Conservation (phyloP, 2,888 invertebrate genomes). For the Xestia xanthographa region DNA sequence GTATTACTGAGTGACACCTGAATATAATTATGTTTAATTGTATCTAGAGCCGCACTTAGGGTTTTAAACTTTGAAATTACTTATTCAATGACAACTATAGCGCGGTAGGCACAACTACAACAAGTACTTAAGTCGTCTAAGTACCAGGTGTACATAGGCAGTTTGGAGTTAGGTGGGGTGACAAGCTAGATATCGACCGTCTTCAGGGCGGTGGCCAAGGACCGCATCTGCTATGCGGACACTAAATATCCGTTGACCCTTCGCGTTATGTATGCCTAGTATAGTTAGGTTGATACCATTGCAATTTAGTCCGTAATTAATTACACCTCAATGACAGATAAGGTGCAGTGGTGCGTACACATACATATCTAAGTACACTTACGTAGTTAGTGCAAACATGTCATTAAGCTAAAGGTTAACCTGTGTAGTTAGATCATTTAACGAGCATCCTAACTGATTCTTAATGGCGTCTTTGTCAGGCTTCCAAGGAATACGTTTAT, state of each 20-base stretch:
- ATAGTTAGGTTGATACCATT: constrained; percentile 70
- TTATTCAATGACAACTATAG: constrained; percentile 54
- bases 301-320: constrained; percentile 88
- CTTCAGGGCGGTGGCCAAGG: constrained; percentile 89
- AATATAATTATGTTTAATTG: constrained; percentile 49
- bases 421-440: constrained; percentile 55
- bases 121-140: constrained; percentile 73
- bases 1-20: constrained; percentile 46
- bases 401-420: constrained; percentile 66
- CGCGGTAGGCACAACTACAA: constrained; percentile 47
- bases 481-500: constrained; percentile 36
- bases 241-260: constrained; percentile 90
- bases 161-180: constrained; percentile 87
- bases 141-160: constrained; percentile 88
- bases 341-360: constrained; percentile 80
- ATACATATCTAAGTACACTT: constrained; percentile 54
- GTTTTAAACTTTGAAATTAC: constrained; percentile 46
- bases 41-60: constrained; percentile 30
- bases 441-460: constrained; percentile 59
- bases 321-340: constrained; percentile 89
- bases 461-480: constrained; percentile 54
- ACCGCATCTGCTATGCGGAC: constrained; percentile 89
- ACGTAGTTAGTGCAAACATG: constrained; percentile 58
- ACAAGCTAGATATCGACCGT: constrained; percentile 88
- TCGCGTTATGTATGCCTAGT: constrained; percentile 81